A percentile compares a stretch with the other conserved stretches of the same genome.
Evolutionary conservation across 2,888 invertebrate genomes (phyloP).

Genomic region (Platycnemis pennipes): DNA sequence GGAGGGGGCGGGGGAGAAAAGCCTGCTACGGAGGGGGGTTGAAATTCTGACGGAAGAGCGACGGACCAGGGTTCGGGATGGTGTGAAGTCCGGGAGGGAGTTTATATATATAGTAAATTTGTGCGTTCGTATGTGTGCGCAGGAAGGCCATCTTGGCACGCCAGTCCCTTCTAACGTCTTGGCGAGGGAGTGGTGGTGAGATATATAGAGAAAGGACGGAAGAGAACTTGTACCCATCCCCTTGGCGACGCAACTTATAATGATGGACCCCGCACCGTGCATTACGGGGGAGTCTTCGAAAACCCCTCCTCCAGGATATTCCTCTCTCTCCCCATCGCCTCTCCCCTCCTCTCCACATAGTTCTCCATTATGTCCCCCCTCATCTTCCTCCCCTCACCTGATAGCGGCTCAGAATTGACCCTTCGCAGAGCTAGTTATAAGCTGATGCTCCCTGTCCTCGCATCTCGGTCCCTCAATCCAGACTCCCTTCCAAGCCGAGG

Average conservation of each 20-base stretch:
- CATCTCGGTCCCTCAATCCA: not conserved
- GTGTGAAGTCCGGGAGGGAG: not conserved
- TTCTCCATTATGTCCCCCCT: not conserved
- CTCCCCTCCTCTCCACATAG: not conserved
- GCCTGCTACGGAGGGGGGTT: not conserved
- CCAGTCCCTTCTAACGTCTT: constrained; percentile 58
- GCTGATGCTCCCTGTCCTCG: not conserved
- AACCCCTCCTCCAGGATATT: not conserved
- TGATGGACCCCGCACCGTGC: constrained; percentile 51
- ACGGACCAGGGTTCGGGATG: not conserved
- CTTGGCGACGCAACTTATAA: constrained; percentile 59
- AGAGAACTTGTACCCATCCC: constrained; percentile 46
- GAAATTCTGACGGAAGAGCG: not conserved
- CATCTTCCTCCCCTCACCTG: not conserved
- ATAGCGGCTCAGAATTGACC: not conserved
- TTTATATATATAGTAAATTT: not conserved
- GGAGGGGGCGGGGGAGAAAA: too few relatives aligned
- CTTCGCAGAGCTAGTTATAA: not conserved
- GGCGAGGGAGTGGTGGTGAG: constrained; percentile 40
- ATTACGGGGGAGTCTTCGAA: constrained; percentile 28
- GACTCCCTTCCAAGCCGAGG: not conserved
- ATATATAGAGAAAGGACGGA: constrained; percentile 58
- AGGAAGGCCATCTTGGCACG: constrained; percentile 46
- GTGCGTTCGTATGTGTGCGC: not conserved
- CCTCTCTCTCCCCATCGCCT: not conserved